Conservation (phyloP, 2,113 vertebrate genomes). For the Cinclus mexicanus region DNA sequence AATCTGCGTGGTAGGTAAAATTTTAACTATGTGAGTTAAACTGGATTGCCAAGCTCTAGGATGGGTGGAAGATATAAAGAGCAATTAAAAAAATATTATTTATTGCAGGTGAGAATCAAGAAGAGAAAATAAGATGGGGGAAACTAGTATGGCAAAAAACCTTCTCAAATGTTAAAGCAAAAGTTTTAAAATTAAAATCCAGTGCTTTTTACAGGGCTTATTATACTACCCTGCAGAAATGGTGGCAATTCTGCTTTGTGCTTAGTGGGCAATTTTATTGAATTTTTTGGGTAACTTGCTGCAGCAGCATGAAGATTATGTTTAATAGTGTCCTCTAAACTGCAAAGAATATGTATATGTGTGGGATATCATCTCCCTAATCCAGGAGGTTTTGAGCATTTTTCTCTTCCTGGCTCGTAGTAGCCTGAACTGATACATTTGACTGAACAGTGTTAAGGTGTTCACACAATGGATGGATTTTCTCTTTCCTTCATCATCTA, state of each 20-base stretch:
- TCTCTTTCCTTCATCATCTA: neutral
- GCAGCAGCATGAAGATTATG: neutral
- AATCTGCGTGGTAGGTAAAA: neutral
- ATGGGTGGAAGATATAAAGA: neutral
- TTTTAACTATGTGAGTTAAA: neutral
- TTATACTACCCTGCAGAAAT: neutral
- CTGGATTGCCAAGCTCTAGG: neutral
- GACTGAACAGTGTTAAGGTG: neutral
- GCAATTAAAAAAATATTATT: neutral
- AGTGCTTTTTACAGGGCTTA: neutral
- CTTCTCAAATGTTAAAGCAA: neutral
- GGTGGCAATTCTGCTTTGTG: neutral
- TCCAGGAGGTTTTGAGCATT: neutral
- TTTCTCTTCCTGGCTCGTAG: neutral
- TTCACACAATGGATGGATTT: neutral
- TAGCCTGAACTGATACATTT: neutral
- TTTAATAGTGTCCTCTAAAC: neutral
- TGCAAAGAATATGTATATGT: fast-evolving
- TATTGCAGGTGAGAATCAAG: neutral
- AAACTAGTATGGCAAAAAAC: neutral
- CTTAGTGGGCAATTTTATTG: neutral
- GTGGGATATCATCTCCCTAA: neutral
- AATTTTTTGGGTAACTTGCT: neutral
- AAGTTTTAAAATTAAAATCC: neutral
- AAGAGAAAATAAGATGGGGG: neutral